Evolutionary conservation across 2,797 vertebrate species (phyloP).

Genomic region (Loriculus beryllinus): DNA sequence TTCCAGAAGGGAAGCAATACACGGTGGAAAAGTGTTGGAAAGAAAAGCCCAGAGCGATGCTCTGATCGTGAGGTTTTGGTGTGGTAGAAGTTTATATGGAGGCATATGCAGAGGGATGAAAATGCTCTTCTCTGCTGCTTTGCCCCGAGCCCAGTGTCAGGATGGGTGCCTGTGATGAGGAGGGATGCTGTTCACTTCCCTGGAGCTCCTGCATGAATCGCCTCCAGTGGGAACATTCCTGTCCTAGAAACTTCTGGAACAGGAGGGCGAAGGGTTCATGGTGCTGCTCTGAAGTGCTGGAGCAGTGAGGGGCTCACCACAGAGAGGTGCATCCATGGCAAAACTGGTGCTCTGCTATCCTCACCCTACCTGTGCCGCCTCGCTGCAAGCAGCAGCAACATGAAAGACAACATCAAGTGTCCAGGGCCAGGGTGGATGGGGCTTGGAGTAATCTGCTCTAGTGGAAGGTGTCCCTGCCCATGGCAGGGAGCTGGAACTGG

Average conservation of each 20-base stretch:
- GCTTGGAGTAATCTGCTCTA: not conserved
- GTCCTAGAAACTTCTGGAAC: not conserved
- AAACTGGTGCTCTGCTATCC: not conserved
- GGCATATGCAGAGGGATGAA: not conserved
- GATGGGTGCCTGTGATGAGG: not conserved
- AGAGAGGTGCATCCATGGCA: not conserved
- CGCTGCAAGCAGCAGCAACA: rapidly evolving
- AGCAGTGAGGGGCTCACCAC: not conserved
- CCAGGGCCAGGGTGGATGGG: not conserved
- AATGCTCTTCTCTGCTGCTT: not conserved
- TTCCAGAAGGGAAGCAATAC: not conserved
- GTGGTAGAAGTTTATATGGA: not conserved
- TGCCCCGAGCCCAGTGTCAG: not conserved
- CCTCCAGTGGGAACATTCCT: not conserved
- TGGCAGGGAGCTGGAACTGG: not conserved
- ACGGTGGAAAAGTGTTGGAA: not conserved
- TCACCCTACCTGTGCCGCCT: not conserved
- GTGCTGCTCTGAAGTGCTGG: not conserved
- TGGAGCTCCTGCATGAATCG: rapidly evolving
- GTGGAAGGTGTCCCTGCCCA: not conserved
- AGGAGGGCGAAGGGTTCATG: not conserved
- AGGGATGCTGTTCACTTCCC: not conserved
- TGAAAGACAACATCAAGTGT: not conserved
- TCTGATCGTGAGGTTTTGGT: not conserved
- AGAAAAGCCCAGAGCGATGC: not conserved